Base-by-base conservation (phyloP, 1,140 invertebrate species). In the Aporrectodea caliginosa region DNA sequence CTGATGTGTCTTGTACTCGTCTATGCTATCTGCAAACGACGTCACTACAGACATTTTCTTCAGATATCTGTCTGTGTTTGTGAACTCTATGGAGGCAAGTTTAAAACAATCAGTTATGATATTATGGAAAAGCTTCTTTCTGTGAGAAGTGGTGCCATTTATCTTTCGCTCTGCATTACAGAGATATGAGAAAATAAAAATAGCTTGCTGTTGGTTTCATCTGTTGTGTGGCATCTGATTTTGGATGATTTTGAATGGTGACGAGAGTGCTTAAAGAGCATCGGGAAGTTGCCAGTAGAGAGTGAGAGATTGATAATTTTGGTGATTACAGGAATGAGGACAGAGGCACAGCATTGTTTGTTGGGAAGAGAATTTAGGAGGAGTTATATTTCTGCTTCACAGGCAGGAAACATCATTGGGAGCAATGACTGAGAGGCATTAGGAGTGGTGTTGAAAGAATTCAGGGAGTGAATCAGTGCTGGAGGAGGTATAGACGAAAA, bases 81-180 rank as follows among this genome's bases (percentile, higher is more conserved):
- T 85, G 87, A 88, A 81, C 83, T 88, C 2, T 88, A 88, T 84
- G 87, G 87, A 83, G 87, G 87, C 86, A 82, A 81, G 80, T 82
- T 22, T 70, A 2, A 75, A 6, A 29, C 2, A 6, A 69, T n/a
- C 69, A 2, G 31, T 33, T 14, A 69, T 34, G n/a, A 16, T 29
- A 33, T 75, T 31, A 33, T 33, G 30, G 73, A 33, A 29, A 31
- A 31, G 27, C 2, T 31, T 31, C 2, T 16, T 73, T 14, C 14
- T 16, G 29, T 6, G 29, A 75, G n/a, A n/a, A 1, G 6, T 77
- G 32, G 16, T 77, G 30, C 14, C 35, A n/a, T 2, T 69, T 58
- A 69, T 58, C 27, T 22, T 43, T 43, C 16, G 0, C 34, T 22
- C 1, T 58, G 43, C 35, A 69, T 58, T 0, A 43, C 32, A 43